These are phyloP conservation scores for Holacanthella duospinosa DNA, from an alignment of 2,888 invertebrate species.

Conservation along the genomic window DNA sequence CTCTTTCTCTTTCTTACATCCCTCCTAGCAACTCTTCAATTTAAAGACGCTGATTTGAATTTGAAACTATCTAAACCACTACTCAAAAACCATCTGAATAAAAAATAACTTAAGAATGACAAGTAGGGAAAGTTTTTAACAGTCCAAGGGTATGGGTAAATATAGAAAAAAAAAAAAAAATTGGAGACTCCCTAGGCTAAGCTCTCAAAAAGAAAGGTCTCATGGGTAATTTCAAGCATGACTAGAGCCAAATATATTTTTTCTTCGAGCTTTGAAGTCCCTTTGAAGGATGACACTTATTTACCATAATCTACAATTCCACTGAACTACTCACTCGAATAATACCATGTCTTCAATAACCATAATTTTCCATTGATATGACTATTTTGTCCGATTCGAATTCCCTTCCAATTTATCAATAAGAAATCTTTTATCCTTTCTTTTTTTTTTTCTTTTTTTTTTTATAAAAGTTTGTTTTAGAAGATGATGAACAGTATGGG, in stretches of 20 bases:
- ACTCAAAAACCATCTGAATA: not conserved
- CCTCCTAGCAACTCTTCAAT: too few relatives aligned
- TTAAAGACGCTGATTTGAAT: too few relatives aligned
- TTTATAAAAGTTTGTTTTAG: too few relatives aligned
- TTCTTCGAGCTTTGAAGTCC: not conserved
- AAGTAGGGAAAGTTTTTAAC: too few relatives aligned
- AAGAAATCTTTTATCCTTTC: not conserved
- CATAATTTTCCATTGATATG: not conserved
- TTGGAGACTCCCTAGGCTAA: not conserved
- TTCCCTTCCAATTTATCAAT: not conserved
- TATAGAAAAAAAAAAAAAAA: too few relatives aligned
- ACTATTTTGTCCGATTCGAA: not conserved
- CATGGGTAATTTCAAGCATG: constrained; percentile 21
- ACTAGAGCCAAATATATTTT: constrained; percentile 13
- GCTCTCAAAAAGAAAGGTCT: not conserved
- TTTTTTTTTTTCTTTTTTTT: not conserved
- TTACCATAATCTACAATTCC: constrained; percentile 17
- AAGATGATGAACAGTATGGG: too few relatives aligned
- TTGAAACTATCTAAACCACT: not conserved
- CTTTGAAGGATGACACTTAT: constrained; percentile 16
- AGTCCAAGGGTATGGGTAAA: too few relatives aligned
- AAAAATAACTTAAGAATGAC: not conserved
- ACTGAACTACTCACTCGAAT: not conserved
- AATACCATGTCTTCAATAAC: not conserved
- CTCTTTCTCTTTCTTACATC: too few relatives aligned